Percentiles rank a stretch among this genome's conserved stretches.
phyloP scores from a whole-genome alignment of 2,797 vertebrate species.

The Microhierax caerulescens region DNA sequence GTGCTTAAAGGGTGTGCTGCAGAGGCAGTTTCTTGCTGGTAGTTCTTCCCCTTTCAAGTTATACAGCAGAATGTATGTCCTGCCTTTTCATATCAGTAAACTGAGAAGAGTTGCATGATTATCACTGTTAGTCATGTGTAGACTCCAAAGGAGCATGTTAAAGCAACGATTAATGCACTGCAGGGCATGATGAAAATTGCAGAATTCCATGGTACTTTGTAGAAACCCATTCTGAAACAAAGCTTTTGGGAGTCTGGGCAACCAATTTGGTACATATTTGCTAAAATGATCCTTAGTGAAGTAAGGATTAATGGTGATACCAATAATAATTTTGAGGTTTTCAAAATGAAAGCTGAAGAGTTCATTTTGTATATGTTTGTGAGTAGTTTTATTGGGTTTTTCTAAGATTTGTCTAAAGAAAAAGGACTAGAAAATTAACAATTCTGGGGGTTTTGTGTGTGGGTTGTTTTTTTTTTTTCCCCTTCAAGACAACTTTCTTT shows the following conservation, averaged over 20 bases:
- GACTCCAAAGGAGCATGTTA: neutral
- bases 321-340: neutral
- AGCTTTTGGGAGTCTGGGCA: neutral
- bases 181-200: neutral
- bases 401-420: neutral
- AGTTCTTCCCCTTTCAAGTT: neutral
- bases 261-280: neutral
- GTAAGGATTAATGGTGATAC: neutral
- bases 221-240: neutral
- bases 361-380: neutral
- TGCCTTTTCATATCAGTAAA: neutral
- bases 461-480: neutral
- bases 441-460: neutral
- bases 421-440: neutral
- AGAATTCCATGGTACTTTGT: neutral
- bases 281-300: neutral
- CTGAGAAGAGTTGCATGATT: neutral
- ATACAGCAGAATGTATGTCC: neutral
- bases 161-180: neutral
- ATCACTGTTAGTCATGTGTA: neutral
- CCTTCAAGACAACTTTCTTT: neutral
- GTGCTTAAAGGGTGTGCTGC: neutral
- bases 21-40: neutral
- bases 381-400: neutral
- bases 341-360: neutral